These are phyloP conservation scores for Halocynthia roretzi DNA, from an alignment of 23 tunicate genomes.

Conservation along the genomic window DNA sequence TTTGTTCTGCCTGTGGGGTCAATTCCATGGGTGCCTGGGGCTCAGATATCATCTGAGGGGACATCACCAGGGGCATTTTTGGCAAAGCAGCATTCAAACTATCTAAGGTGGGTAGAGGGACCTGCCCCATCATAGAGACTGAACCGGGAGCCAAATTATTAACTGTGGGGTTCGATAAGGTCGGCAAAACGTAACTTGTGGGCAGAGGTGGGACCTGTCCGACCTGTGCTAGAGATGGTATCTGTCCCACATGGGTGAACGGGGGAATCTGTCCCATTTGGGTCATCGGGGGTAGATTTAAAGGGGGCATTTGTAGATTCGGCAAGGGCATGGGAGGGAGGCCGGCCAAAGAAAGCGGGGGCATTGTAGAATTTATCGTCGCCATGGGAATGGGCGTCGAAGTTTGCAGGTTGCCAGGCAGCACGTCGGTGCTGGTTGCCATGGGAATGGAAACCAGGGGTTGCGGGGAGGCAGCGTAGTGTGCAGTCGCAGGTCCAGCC, in stretches of 20 bases:
- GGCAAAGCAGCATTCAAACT: conserved; percentile 53
- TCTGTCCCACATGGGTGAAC: too few relatives aligned
- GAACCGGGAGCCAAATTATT: conserved; percentile 1
- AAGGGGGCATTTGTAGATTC: conserved; percentile 30
- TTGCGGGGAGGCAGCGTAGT: not conserved
- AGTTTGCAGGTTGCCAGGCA: conserved; percentile 59
- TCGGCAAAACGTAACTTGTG: conserved; percentile 11
- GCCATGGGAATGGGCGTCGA: not conserved
- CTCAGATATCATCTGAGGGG: not conserved
- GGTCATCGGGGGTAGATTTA: conserved; percentile 51
- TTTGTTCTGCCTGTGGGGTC: conserved; percentile 4
- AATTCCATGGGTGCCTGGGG: conserved; percentile 4
- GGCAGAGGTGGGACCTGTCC: conserved; percentile 8
- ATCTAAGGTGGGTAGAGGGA: conserved; percentile 62
- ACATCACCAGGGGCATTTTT: conserved; percentile 17
- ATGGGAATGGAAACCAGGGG: conserved; percentile 38
- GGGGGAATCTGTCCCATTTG: conserved; percentile 20
- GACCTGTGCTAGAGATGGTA: conserved; percentile 7
- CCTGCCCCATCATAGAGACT: conserved; percentile 5
- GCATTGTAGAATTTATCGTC: not conserved
- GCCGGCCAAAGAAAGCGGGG: conserved; percentile 16
- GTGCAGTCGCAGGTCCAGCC: conserved; percentile 8
- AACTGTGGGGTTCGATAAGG: not conserved
- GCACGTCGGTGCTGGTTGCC: conserved; percentile 66
- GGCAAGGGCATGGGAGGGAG: conserved; percentile 29